Evolutionary conservation across 2,113 vertebrate genomes (phyloP).

Genomic region (Thamnophis sirtalis): DNA sequence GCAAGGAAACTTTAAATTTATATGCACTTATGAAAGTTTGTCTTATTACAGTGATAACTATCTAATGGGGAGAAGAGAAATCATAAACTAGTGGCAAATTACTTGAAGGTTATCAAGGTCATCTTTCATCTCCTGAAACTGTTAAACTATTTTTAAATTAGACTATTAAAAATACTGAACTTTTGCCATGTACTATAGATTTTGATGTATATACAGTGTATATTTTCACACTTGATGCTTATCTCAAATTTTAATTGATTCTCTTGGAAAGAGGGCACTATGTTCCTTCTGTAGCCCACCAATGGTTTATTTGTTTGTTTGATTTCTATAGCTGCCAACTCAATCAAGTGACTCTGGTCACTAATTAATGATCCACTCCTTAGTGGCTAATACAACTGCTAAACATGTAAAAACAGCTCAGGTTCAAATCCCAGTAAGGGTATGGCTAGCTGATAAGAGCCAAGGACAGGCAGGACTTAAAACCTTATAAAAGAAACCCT

Average conservation of each 20-base stretch:
- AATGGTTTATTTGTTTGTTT: not conserved
- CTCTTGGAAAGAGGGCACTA: not conserved
- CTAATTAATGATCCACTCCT: not conserved
- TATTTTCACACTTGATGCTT: not conserved
- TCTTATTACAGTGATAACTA: not conserved
- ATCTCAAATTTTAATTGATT: slow-evolving; percentile 33
- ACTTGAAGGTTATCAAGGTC: not conserved
- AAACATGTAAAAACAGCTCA: too few species aligned
- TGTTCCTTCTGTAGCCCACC: not conserved
- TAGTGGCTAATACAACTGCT: too few species aligned
- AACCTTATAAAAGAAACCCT: not conserved
- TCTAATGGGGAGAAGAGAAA: not conserved
- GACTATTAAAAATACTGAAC: not conserved
- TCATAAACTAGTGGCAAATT: not conserved
- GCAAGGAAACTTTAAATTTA: not conserved
- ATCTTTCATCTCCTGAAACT: not conserved
- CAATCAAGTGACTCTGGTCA: not conserved
- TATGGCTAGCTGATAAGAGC: too few species aligned
- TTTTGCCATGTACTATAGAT: not conserved
- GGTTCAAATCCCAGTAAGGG: too few species aligned
- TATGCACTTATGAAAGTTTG: not conserved
- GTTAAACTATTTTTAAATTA: not conserved
- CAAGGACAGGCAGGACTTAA: not conserved
- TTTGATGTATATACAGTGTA: not conserved
- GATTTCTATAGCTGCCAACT: not conserved